Evolutionary conservation across 2,888 invertebrate genomes (phyloP).

Genomic region (Dasysyrphus tricinctus): DNA sequence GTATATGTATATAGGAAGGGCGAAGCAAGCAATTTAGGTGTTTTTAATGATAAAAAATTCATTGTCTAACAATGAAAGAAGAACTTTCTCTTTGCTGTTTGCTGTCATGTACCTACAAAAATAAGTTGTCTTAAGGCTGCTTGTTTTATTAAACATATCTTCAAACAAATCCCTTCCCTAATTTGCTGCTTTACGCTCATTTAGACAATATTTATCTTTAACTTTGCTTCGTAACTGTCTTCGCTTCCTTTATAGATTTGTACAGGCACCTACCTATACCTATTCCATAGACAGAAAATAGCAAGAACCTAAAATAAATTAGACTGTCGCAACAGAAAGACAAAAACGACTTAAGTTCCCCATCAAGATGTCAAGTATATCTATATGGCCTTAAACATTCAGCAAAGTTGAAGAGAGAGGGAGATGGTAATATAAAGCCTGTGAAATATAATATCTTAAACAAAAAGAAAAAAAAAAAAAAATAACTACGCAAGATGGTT

Average conservation of each 20-base stretch:
- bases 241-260: not conserved
- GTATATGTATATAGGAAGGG: not conserved
- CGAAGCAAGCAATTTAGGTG: not conserved
- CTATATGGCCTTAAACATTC: not conserved
- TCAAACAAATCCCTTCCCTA: conserved; percentile 35
- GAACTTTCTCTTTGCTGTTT: not conserved
- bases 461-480: not conserved
- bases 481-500: conserved; percentile 23
- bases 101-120: not conserved
- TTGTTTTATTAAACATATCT: conserved; percentile 28
- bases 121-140: conserved; percentile 9
- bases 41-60: conserved; percentile 19
- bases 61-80: not conserved
- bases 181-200: conserved; percentile 39
- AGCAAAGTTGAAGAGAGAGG: not conserved
- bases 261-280: not conserved
- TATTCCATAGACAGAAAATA: not conserved
- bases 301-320: conserved; percentile 15
- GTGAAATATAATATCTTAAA: conserved; percentile 13
- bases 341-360: conserved; percentile 21
- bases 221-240: conserved; percentile 1
- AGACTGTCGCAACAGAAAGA: not conserved
- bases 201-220: conserved; percentile 40
- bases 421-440: not conserved
- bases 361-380: conserved; percentile 35